Percentiles rank a stretch among this genome's conserved stretches.
phyloP scores from a whole-genome alignment of 2,797 vertebrate species.

The Urophycis tenuis region DNA sequence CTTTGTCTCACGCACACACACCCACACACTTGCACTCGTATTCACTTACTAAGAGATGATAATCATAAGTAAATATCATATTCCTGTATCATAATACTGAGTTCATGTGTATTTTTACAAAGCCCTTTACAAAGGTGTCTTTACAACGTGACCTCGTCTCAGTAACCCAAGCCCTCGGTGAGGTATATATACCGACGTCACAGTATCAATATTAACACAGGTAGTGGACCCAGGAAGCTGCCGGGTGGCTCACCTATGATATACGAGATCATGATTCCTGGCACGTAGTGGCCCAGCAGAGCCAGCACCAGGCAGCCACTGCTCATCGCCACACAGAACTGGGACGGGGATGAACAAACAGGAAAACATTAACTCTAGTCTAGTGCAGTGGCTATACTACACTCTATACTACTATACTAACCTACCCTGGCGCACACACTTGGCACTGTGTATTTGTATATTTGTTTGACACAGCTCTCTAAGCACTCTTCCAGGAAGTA shows the following conservation, averaged over 20 bases:
- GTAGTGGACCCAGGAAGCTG: neutral
- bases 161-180: neutral
- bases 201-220: neutral
- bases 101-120: neutral
- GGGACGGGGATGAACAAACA: conserved; percentile 24
- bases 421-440: neutral
- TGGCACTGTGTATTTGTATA: neutral
- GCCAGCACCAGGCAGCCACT: conserved; percentile 82
- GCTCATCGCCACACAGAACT: conserved; percentile 92
- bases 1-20: neutral
- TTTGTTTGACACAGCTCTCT: neutral
- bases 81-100: neutral
- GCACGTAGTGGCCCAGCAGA: conserved; percentile 91
- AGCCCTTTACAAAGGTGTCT: neutral
- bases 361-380: neutral
- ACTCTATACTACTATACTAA: no score
- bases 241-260: conserved; percentile 80
- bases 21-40: neutral
- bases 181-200: neutral
- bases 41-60: no score
- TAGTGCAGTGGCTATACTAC: neutral
- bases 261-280: conserved; percentile 98
- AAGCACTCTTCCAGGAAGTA: neutral
- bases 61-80: no score
- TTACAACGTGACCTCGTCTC: neutral